These are phyloP conservation scores for Sebastes melanostomus DNA, from an alignment of 2,797 vertebrate genomes.

Conservation along the genomic window DNA sequence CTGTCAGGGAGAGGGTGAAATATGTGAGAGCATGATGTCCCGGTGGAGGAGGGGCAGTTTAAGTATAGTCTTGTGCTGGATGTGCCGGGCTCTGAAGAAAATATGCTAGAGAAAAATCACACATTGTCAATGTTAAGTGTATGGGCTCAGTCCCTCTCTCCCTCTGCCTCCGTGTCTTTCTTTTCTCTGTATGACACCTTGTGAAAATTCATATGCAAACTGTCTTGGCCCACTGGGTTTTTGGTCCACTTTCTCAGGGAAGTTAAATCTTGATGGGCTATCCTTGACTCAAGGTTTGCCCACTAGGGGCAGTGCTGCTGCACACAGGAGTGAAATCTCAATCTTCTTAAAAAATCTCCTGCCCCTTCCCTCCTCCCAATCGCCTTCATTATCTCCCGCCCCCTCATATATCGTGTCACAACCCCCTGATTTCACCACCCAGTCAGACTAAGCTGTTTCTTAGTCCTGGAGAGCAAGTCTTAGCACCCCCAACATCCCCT, in stretches of 20 bases:
- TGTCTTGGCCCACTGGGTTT: constrained; percentile 8
- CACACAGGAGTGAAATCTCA: constrained; percentile 51
- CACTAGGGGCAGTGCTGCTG: constrained; percentile 70
- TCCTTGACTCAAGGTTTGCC: constrained; percentile 7
- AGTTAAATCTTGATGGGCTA: constrained; percentile 1
- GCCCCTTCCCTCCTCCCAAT: constrained; percentile 17
- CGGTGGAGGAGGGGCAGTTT: constrained; percentile 44
- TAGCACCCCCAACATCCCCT: constrained; percentile 56
- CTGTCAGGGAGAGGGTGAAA: constrained; percentile 39
- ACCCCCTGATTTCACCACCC: constrained; percentile 62
- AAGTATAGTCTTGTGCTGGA: constrained; percentile 52
- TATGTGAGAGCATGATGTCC: constrained; percentile 46
- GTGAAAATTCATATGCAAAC: constrained; percentile 42
- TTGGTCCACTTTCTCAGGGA: constrained; percentile 10
- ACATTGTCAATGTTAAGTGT: constrained; percentile 30
- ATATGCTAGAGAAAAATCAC: constrained; percentile 30
- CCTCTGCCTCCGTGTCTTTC: background rate
- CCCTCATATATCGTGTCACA: constrained; percentile 50
- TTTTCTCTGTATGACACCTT: constrained; percentile 12
- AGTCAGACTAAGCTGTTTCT: constrained; percentile 72
- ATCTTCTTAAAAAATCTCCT: constrained; percentile 50
- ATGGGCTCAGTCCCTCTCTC: background rate
- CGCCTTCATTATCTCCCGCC: constrained; percentile 57
- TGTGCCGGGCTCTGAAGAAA: constrained; percentile 43
- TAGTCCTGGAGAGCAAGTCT: constrained; percentile 74